Evolutionary conservation across 1,140 invertebrate genomes (phyloP), one percentile per base, ranked within the genome.

Genomic region (Thaumetopoea pityocampa): DNA sequence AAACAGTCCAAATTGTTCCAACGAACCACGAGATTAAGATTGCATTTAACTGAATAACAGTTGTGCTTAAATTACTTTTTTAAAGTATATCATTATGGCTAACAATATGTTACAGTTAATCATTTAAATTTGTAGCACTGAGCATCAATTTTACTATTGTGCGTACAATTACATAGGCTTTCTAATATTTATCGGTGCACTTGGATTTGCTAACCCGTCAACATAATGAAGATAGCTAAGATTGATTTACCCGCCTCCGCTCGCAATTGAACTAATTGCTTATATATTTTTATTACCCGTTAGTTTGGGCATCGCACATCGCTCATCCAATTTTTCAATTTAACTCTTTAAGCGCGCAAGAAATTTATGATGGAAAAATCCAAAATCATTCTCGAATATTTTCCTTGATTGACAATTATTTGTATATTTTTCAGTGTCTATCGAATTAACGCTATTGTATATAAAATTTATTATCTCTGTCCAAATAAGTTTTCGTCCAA

Each of bases 271-370:
- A 38, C 53, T 72, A 77, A 81, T 74, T 70, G 72, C 55, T 65
- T 77, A 67, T 78, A 78, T 77, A 81, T 78, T 81, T 81, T 81
- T 81, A 81, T 77, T 72, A 62, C 71, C 72, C 66, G 58, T 74
- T 73, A 67, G 67, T 77, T 74, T 67, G 51, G 55, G 30, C 41
- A 44, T 35, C 51, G 53, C 38, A 54, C 52, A 50, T 66, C 56
- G 57, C 36, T 56, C 51, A 56, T 58, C 48, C 65, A 57, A 70
- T 77, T 74, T 72, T 68, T 50, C 65, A 73, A 73, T 69, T 65
- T 49, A 49, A 43, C 35, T 43, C 33, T 46, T 47, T 28, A 45
- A 32, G n/a, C 30, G 10, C 30, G 28, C 28, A 26, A 46, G 4
- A 38, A 11, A 33, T 22, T 42, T 47, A 37, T 22, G 32, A 44